Conservation (phyloP, 2,797 vertebrate genomes). For the Caiman crocodilus region DNA sequence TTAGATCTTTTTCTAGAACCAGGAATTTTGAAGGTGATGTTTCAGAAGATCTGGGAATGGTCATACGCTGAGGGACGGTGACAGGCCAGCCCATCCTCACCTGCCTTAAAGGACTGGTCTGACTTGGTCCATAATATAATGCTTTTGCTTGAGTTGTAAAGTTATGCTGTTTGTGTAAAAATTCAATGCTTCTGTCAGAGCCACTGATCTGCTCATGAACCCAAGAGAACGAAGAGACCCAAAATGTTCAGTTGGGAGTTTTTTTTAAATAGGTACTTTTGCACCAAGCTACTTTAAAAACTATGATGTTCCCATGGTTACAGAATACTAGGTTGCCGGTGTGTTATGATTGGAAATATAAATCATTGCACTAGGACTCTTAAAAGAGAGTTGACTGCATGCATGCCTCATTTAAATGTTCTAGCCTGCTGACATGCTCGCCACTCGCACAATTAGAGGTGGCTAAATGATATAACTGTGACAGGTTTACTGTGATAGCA, state of each 20-base stretch:
- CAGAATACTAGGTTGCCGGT: constrained; percentile 27
- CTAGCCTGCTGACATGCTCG: background rate
- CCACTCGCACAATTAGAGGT: background rate
- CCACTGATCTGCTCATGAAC: background rate
- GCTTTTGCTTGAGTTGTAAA: background rate
- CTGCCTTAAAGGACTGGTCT: background rate
- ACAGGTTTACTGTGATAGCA: background rate
- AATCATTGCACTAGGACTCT: background rate
- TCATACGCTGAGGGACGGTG: background rate
- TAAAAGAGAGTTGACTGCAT: background rate
- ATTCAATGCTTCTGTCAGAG: constrained; percentile 28
- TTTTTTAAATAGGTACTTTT: constrained; percentile 24
- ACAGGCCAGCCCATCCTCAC: background rate
- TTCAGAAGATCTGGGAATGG: background rate
- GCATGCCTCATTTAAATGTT: background rate
- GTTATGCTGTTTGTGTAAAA: constrained; percentile 6
- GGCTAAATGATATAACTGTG: background rate
- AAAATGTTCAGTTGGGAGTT: constrained; percentile 21
- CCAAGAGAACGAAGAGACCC: constrained; percentile 32
- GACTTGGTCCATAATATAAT: background rate
- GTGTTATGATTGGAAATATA: constrained; percentile 34
- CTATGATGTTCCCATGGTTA: constrained; percentile 47
- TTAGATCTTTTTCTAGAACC: background rate
- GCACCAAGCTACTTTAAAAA: constrained; percentile 20
- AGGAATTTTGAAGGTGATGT: background rate